Evolutionary conservation across 1,140 invertebrate species (phyloP).

Genomic region (Pissodes strobi): DNA sequence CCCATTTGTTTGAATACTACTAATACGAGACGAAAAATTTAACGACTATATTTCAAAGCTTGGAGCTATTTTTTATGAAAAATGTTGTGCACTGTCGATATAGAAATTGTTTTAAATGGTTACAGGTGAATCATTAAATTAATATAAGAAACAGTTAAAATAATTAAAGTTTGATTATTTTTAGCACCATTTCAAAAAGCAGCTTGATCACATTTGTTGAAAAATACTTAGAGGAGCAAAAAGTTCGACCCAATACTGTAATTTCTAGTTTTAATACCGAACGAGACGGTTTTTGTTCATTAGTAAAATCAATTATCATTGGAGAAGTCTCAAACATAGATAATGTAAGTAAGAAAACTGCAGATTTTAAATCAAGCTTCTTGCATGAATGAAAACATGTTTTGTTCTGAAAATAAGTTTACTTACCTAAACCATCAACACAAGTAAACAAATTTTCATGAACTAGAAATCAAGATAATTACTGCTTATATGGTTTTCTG

Average conservation of each 20-base stretch:
- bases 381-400: no score
- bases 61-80: no score
- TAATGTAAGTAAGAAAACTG: conserved; percentile 9
- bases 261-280: conserved; percentile 39
- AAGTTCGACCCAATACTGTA: conserved; percentile 36
- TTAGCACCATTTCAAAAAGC: conserved; percentile 29
- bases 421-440: neutral
- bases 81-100: conserved; percentile 35
- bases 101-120: conserved; percentile 41
- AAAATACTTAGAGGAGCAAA: conserved; percentile 37
- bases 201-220: conserved; percentile 34
- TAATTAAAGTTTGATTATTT: conserved; percentile 22
- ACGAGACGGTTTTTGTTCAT: conserved; percentile 31
- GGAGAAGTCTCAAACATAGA: conserved; percentile 23
- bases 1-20: no score
- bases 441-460: neutral
- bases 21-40: no score
- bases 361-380: neutral
- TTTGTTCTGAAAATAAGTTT: no score
- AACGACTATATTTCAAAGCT: no score
- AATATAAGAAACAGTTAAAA: neutral
- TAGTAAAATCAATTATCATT: conserved; percentile 40
- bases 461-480: no score
- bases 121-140: conserved; percentile 17
- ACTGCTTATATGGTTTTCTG: no score